These are phyloP conservation scores for Podiceps cristatus DNA, from an alignment of 2,113 vertebrate genomes.

Conservation along the genomic window DNA sequence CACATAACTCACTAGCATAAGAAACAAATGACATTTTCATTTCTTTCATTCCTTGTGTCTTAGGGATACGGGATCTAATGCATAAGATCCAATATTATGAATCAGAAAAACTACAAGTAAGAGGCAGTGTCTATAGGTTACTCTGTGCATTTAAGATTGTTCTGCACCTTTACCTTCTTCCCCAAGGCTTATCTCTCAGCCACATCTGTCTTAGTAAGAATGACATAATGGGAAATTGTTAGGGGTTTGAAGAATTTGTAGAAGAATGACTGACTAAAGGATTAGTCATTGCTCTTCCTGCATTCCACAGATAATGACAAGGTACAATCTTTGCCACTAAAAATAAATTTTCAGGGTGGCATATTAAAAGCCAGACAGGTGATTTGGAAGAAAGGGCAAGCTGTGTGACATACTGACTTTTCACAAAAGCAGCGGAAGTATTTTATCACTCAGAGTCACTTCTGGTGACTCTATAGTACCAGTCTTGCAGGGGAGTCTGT, in stretches of 20 bases:
- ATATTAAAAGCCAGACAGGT: background rate
- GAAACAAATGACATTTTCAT: conserved; percentile 57
- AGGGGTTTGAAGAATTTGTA: conserved; percentile 41
- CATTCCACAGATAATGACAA: background rate
- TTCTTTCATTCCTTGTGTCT: conserved; percentile 48
- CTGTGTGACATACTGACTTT: background rate
- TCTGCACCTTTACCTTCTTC: background rate
- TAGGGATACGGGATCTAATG: conserved; percentile 18
- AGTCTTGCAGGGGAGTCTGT: background rate
- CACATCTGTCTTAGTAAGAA: conserved; percentile 55
- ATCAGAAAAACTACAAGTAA: conserved; percentile 35
- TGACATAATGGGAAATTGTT: conserved; percentile 60
- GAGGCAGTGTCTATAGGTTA: background rate
- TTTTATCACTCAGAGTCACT: background rate
- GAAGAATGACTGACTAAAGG: conserved; percentile 27
- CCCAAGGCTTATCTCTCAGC: background rate
- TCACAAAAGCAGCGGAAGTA: background rate
- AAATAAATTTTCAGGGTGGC: background rate
- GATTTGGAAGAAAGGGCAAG: background rate
- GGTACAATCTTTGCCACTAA: background rate
- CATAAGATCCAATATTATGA: conserved; percentile 32
- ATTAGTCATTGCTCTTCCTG: background rate
- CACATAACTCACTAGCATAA: conserved; percentile 19
- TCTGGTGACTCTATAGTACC: background rate
- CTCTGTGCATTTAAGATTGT: background rate